Evolutionary conservation across 2,888 invertebrate genomes (phyloP).

Genomic region (Serrognathus titanus): DNA sequence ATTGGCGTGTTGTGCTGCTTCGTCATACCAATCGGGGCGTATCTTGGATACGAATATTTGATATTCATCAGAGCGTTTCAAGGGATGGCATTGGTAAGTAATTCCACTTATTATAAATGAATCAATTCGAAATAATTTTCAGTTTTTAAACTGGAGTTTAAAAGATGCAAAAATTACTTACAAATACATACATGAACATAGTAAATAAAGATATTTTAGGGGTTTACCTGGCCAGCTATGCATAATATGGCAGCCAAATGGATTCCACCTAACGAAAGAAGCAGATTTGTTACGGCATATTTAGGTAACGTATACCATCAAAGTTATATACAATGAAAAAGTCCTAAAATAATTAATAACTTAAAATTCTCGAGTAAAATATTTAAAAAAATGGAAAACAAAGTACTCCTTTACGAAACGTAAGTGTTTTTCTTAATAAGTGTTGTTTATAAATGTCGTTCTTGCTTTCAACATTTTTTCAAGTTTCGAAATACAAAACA

Average conservation of each 20-base stretch:
- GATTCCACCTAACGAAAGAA: constrained; percentile 78
- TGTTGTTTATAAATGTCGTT: too few relatives aligned
- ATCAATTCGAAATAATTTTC: not conserved
- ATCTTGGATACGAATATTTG: constrained; percentile 55
- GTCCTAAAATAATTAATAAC: too few relatives aligned
- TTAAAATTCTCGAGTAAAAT: too few relatives aligned
- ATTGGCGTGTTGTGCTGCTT: constrained; percentile 62
- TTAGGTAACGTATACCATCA: constrained; percentile 33
- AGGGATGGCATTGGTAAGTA: constrained; percentile 65
- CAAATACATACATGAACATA: too few relatives aligned
- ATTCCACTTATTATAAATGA: not conserved
- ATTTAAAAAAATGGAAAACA: too few relatives aligned
- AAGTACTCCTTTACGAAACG: too few relatives aligned
- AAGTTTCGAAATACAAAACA: too few relatives aligned
- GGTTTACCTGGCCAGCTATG: constrained; percentile 73
- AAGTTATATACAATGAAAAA: too few relatives aligned
- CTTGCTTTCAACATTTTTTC: too few relatives aligned
- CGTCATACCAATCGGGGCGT: constrained; percentile 62
- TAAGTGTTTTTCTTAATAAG: too few relatives aligned
- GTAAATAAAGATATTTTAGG: constrained; percentile 44
- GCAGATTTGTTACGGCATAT: constrained; percentile 63
- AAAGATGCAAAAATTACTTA: too few relatives aligned
- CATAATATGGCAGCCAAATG: constrained; percentile 75
- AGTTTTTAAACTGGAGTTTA: too few relatives aligned
- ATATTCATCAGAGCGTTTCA: constrained; percentile 62